Percentiles rank a stretch among this genome's conserved stretches.
phyloP scores from a whole-genome alignment of 1,140 invertebrate species.

The Camponotus pennsylvanicus region DNA sequence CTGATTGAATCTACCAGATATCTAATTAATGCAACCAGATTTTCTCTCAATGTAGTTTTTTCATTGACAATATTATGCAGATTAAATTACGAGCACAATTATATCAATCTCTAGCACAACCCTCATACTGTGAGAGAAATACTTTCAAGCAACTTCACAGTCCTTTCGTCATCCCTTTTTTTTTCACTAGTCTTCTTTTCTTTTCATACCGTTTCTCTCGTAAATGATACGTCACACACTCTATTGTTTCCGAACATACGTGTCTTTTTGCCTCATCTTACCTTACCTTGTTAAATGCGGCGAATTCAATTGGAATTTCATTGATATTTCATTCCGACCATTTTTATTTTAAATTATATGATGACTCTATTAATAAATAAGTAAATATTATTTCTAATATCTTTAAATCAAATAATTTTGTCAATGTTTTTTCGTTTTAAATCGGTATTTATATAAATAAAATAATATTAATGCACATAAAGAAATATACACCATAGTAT shows the following conservation, averaged over 20 bases:
- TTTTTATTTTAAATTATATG: not conserved
- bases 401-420: not conserved
- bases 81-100: conserved; percentile 72
- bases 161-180: conserved; percentile 37
- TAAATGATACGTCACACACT: conserved; percentile 68
- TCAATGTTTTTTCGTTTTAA: not conserved
- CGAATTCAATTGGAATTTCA: not conserved
- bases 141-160: conserved; percentile 44
- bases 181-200: not conserved
- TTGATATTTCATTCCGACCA: not conserved
- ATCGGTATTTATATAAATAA: not conserved
- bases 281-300: not conserved
- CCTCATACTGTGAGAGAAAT: conserved; percentile 63
- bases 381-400: not conserved
- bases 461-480: not conserved
- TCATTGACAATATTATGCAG: conserved; percentile 66
- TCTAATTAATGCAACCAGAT: too few relatives aligned
- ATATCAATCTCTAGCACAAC: conserved; percentile 60
- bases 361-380: not conserved
- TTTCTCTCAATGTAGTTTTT: conserved; percentile 22
- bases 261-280: not conserved
- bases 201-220: not conserved
- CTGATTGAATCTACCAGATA: too few relatives aligned
- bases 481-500: not conserved
- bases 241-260: conserved; percentile 53